A percentile compares a stretch with the other conserved stretches of the same genome.
phyloP scores from a whole-genome alignment of 2,888 invertebrate species.

The Mimumesa dahlbomi region DNA sequence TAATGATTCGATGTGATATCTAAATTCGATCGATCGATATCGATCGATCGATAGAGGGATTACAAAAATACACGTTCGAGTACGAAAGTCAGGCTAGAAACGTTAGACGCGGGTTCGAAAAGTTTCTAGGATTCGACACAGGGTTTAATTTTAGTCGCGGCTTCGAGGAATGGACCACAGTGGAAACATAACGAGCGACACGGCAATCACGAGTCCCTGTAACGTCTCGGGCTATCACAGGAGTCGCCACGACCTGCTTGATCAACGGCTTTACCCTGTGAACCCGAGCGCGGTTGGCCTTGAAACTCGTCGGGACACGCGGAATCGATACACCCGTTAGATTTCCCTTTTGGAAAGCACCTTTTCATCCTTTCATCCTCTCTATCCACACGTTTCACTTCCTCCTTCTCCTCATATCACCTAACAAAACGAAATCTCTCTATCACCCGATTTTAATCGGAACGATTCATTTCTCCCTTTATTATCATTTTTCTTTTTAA shows the following conservation, averaged over 20 bases:
- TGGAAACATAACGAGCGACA: constrained; percentile 34
- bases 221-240: constrained; percentile 17
- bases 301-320: constrained; percentile 41
- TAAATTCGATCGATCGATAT: constrained; percentile 4
- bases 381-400: constrained; percentile 1
- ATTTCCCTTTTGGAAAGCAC: constrained; percentile 14
- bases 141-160: constrained; percentile 51
- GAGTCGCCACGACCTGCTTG: constrained; percentile 5
- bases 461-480: too few relatives aligned
- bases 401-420: constrained; percentile 10
- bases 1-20: too few relatives aligned
- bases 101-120: constrained; percentile 24
- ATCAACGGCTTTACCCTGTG: constrained; percentile 6
- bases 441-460: too few relatives aligned
- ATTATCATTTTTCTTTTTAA: too few relatives aligned
- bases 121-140: constrained; percentile 50
- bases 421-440: too few relatives aligned
- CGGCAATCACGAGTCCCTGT: constrained; percentile 34
- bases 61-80: neutral
- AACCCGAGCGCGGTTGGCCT: constrained; percentile 30
- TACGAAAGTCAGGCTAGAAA: constrained; percentile 23
- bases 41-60: too few relatives aligned
- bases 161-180: constrained; percentile 30
- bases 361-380: neutral
- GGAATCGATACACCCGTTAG: constrained; percentile 42